Conservation (phyloP, 2,113 vertebrate genomes). For the Gnathonemus echidnorhynchus region DNA sequence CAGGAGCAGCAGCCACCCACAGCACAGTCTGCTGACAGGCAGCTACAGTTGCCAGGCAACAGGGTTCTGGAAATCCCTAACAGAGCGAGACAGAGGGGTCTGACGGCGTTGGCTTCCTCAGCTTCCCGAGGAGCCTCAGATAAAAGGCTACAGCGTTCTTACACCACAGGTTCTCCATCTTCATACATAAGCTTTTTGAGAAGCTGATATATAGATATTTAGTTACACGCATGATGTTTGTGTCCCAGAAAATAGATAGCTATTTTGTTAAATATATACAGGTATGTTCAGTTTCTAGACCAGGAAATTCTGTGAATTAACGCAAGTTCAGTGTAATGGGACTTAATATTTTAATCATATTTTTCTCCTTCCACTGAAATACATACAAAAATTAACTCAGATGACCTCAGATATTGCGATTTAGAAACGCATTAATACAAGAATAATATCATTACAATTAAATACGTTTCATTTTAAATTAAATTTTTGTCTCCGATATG, state of each 20-base stretch:
- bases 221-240: too few relatives aligned
- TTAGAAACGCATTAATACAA: background rate
- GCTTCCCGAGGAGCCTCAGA: background rate
- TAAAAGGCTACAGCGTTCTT: background rate
- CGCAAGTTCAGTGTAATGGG: background rate
- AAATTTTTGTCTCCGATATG: background rate
- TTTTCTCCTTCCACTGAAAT: conserved; percentile 2
- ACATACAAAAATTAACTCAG: background rate
- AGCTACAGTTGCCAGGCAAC: conserved; percentile 62
- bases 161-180: background rate
- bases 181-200: background rate
- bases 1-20: conserved; percentile 37
- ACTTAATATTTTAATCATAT: background rate
- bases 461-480: background rate
- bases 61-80: conserved; percentile 46
- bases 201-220: background rate
- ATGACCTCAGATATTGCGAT: background rate
- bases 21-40: conserved; percentile 42
- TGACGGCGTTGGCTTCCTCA: too few relatives aligned
- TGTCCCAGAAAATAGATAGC: background rate
- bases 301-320: background rate
- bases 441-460: background rate
- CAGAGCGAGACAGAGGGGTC: conserved; percentile 23
- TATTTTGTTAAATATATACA: background rate
- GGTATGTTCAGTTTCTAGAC: background rate